A percentile compares a stretch with the other conserved stretches of the same genome.
Conservation (phyloP, 2,888 invertebrate species). For the Nasonovia ribisnigri region DNA sequence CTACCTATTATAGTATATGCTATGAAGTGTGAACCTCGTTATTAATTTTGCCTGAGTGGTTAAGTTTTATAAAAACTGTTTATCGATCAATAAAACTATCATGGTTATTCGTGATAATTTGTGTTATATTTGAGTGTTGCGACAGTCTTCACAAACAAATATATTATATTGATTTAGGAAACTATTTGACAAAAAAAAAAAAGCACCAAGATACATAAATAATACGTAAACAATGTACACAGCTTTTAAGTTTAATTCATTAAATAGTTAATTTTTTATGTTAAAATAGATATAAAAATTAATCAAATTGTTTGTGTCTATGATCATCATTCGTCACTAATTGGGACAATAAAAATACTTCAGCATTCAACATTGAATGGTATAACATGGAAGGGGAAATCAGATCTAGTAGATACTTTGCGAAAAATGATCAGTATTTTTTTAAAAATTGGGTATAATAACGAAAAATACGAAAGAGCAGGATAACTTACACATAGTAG, state of each 20-base stretch:
- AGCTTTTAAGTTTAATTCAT: not conserved
- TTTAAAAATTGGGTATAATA: too few species aligned
- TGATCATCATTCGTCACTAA: not conserved
- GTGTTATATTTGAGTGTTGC: not conserved
- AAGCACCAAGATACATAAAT: not conserved
- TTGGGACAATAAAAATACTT: not conserved
- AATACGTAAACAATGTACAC: not conserved
- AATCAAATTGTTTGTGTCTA: not conserved
- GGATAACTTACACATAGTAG: too few species aligned
- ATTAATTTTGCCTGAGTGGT: not conserved
- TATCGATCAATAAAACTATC: not conserved
- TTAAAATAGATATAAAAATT: not conserved
- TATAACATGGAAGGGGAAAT: too few species aligned
- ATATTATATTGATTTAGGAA: not conserved
- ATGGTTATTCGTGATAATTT: not conserved
- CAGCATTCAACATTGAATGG: not conserved
- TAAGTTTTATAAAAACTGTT: not conserved
- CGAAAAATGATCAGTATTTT: not conserved
- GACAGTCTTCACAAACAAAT: not conserved
- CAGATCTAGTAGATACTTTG: not conserved
- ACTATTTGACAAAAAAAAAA: not conserved
- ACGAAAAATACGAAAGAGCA: too few species aligned
- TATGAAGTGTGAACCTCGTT: not conserved
- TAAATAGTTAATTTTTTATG: not conserved
- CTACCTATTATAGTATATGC: not conserved